A percentile compares a stretch with the other conserved stretches of the same genome.
Evolutionary conservation across 2,797 vertebrate genomes (phyloP).

Genomic region (Oophaga sylvatica): DNA sequence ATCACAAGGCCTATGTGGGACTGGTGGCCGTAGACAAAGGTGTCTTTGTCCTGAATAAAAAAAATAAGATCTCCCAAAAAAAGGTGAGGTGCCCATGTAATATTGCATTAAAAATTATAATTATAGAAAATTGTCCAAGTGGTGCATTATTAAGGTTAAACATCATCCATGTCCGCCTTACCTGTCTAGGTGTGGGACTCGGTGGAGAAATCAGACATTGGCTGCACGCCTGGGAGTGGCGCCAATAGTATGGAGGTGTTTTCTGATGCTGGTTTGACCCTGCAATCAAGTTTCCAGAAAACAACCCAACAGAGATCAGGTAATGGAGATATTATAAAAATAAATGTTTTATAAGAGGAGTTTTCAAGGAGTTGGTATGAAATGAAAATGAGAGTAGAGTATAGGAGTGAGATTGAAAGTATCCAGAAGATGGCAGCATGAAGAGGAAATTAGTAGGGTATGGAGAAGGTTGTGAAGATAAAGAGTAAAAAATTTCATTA

Average conservation of each 20-base stretch:
- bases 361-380: not conserved
- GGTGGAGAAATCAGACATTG: conserved; percentile 77
- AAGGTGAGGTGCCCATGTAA: conserved; percentile 71
- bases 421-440: not conserved
- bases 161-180: not conserved
- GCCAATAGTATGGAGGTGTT: conserved; percentile 65
- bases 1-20: conserved; percentile 76
- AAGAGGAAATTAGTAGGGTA: not conserved
- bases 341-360: not conserved
- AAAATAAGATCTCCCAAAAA: conserved; percentile 77
- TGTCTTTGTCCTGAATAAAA: conserved; percentile 76
- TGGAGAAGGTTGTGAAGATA: too few relatives aligned
- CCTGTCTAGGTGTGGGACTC: conserved; percentile 76
- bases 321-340: conserved; percentile 40
- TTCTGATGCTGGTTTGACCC: conserved; percentile 76
- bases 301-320: conserved; percentile 73
- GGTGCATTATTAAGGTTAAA: not conserved
- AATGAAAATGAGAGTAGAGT: not conserved
- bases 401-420: not conserved
- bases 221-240: conserved; percentile 78
- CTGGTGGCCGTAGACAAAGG: conserved; percentile 83
- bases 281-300: conserved; percentile 67
- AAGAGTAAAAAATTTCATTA: too few relatives aligned
- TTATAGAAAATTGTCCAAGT: not conserved
- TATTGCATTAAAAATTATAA: not conserved